Evolutionary conservation across 2,797 vertebrate species (phyloP), one percentile per base, ranked within the genome.

Genomic region (Anabacerthia variegaticeps): DNA sequence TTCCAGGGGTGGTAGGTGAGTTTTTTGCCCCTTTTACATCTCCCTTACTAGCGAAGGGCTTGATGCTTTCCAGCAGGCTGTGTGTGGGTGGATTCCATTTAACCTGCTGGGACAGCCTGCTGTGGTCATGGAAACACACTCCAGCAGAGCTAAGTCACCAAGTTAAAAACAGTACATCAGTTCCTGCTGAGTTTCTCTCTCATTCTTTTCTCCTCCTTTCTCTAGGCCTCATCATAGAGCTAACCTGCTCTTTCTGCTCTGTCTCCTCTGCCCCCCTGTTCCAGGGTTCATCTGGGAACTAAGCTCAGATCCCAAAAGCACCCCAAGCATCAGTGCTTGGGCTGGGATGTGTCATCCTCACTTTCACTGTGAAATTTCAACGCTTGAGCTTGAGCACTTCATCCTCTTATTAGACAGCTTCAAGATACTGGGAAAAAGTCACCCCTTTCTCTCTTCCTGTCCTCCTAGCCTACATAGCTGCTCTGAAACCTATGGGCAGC

Each of bases 21-120:
- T 0, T 0, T 23, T 54, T 36, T 7, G 0, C 5, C 39, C 14
- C 4, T 75, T 83, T 78, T 81, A 34, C 8, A 15, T 19, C 43
- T 41, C 14, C 14, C 11, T 65, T 54, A n/a, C 27, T 62, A 69
- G 43, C 8, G 15, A 18, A 74, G 52, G 13, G 9, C 30, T 68
- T 6, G 1, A 17, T 91, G 56, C 32, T 48, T 85, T 65, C 12
- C 32, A 44, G 56, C 22, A 48, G 4, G 1, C 8, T 30, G 0
- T 36, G 13, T 23, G 10, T 62, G 22, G 7, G 3, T n/a, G 0
- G 3, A 46, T 71, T 79, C 19, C 10, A 4, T 75, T 72, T 75
- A 44, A 46, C 48, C 37, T 46, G 18, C 41, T 65, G 84, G n/a
- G 21, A 23, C 30, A 41, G 46, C 18, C 13, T 74, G 6, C 32